Evolutionary conservation across 2,113 vertebrate genomes (phyloP), one percentile per base, ranked within the genome.

Genomic region (Callospermophilus lateralis): DNA sequence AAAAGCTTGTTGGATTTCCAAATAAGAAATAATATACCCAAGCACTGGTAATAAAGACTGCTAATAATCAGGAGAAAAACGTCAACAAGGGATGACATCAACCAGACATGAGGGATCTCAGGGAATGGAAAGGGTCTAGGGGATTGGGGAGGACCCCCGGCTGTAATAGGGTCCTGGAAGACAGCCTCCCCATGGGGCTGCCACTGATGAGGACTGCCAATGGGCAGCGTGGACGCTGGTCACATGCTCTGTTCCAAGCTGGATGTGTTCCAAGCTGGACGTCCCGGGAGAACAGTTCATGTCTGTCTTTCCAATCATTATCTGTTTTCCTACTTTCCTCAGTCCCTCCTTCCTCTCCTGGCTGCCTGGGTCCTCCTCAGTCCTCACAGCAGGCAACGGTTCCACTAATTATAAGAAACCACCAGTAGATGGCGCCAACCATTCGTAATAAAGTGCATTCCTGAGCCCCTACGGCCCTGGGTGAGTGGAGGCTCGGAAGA

Each of bases 1-100:
- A 98, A 98, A 97, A 97, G 95, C 96, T 84, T 94, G 95, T 94
- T 97, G 96, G 96, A 84, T 98, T 96, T 98, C 94, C 94, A 95
- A 97, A 96, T 87, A 97, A 70, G 92, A 98, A 96, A 96, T 94
- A 89, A 85, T 85, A 32, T 55, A 94, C 58, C 73, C 78, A 42
- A 37, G 55, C 34, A 51, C 85, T 42, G 42, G 95, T 93, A 84
- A 97, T 96, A 88, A 94, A 96, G 72, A 63, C 89, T 53, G 79
- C 88, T 97, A 97, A 97, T 96, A 93, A 95, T 65, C 63, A 79
- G 93, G 67, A 92, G 48, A 48, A 80, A 96, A 93, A 53, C 89
- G 22, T 84, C 89, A 53, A 73, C 73, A 42, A 80, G 87, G 89
- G 92, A 65, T 3, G 51, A 0, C 63, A 84, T 37, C 45, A 67